Base-by-base conservation (phyloP, 2,888 invertebrate species). In the Rhamphomyia laevipes region DNA sequence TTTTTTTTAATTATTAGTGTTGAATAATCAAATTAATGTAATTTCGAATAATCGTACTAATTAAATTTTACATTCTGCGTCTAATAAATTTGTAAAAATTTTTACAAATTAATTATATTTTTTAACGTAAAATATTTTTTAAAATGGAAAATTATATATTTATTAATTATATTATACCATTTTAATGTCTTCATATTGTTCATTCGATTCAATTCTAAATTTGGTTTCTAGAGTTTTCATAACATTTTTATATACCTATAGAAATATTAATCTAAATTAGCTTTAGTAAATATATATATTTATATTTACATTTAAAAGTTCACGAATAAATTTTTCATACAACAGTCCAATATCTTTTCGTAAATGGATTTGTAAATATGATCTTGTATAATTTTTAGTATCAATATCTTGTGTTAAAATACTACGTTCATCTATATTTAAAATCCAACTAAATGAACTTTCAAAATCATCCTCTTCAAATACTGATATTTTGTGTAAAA, bases 371-470 rank as follows among this genome's bases (percentile, higher is more conserved):
- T 51, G 45, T 4, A 65, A 45, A 4, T 44, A 44, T 1, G 4
- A 23, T 0, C 57, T 51, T 0, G 66, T 64, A 4, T 50, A 45
- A 48, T 68, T 61, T 15, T 23, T 50, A 2, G 58, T 52, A 41
- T 51, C 57, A 4, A 63, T 57, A 43, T 63, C 48, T 54, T 67
- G 67, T 2, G 48, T 55, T 16, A 68, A 56, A 10, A 65, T 48
- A 17, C 60, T 59, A 0, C 61, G 56, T 18, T 67, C 62, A 43
- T 67, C 55, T 4, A 64, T 54, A 2, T 54, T 52, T 43, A 68
- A 35, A 1, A 57, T 53, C 67, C 68, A 67, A 45, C 62, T 61
- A 1, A 62, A 49, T 1, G 54, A 57, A 0, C 53, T 37, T 1
- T 57, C 51, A 0, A 52, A 41, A 16, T 48, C 54, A 33, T 59